Evolutionary conservation across 2,113 vertebrate species (phyloP), one percentile per base, ranked within the genome.

Genomic region (Stigmatopora nigra): DNA sequence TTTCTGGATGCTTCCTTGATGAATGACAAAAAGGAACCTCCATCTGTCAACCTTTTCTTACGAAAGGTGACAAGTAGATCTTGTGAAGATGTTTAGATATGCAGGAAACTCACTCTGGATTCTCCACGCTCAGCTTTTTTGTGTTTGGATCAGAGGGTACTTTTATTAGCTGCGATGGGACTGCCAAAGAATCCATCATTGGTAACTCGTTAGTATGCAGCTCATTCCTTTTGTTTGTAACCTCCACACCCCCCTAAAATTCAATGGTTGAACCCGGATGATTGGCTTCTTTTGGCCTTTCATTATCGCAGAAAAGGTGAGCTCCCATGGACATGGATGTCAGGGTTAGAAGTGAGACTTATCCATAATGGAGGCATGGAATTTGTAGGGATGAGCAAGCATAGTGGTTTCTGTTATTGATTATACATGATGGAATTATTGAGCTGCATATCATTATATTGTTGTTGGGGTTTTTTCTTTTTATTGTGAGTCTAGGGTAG

Each of bases 151-250:
- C 87, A 88, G 68, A 89, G 80, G 72, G 48, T 60, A 58, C 56
- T 78, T 86, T 85, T 83, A 90, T 91, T 88, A 81, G 84, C 77
- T 31, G 57, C 78, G 84, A 90, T 86, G 78, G 80, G 70, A 19
- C 75, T 69, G 78, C 87, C 71, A 82, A 63, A 70, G 73, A 78
- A 77, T 72, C 77, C 77, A 67, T 72, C 79, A 82, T 78, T 78
- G 78, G 73, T 73, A 60, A 47, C 71, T 76, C 68, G 69, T 86
- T 79, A 82, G 81, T 64, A 82, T 80, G 77, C 76, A 71, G 71
- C 67, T 66, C 69, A 65, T 9, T 59, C 49, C 79, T 51, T 41
- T 80, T 67, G 57, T 82, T 81, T 76, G 19, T 46, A 47, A 17
- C 13, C 22, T 22, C 19, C 45, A 15, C 47, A 7, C 20, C n/a